Conservation (phyloP, 2,113 vertebrate species). For the Xiphophorus hellerii region DNA sequence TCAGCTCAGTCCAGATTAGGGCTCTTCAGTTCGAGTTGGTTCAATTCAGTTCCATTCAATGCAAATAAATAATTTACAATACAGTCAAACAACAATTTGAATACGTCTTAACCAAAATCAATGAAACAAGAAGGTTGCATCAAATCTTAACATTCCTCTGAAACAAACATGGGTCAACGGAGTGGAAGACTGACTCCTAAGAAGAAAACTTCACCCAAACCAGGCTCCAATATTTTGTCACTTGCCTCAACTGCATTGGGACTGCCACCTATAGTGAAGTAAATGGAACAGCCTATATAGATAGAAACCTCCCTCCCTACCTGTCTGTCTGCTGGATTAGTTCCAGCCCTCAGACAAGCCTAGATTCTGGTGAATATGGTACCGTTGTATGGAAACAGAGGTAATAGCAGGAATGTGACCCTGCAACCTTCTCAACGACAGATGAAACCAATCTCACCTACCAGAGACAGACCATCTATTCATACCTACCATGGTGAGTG, state of each 20-base stretch:
- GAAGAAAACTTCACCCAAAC: neutral
- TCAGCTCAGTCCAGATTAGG: too few species aligned
- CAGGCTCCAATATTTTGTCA: neutral
- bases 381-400: slow-evolving; percentile 51
- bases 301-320: neutral
- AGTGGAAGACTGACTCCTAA: neutral
- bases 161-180: neutral
- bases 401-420: slow-evolving; percentile 69
- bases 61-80: too few species aligned
- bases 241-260: neutral
- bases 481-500: slow-evolving; percentile 43
- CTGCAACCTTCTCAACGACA: slow-evolving; percentile 59
- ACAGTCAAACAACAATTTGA: too few species aligned
- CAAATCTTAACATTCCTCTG: too few species aligned
- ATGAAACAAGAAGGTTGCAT: too few species aligned
- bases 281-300: neutral
- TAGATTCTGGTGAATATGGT: slow-evolving; percentile 54
- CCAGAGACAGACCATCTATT: slow-evolving; percentile 62
- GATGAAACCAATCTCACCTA: slow-evolving; percentile 71
- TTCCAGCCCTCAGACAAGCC: slow-evolving; percentile 52
- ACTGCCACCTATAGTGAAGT: neutral
- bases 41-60: too few species aligned
- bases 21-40: too few species aligned
- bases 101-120: too few species aligned
- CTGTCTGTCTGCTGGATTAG: slow-evolving; percentile 34